Evolutionary conservation across 2,888 invertebrate species (phyloP), one percentile per base, ranked within the genome.

Genomic region (Argyresthia goedartella): DNA sequence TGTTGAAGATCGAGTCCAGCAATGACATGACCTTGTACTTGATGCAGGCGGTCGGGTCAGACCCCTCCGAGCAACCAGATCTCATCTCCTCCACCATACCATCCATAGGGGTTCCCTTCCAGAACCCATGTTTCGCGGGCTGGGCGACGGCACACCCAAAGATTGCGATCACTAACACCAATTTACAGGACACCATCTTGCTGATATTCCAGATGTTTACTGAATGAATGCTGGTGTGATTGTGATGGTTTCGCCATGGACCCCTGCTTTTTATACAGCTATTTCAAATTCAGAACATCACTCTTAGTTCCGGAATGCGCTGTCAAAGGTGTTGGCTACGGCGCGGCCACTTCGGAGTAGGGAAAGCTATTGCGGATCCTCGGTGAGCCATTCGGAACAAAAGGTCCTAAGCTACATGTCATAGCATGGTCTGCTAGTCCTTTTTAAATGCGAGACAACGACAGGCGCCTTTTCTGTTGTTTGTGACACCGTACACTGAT

Each of bases 11-110:
- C 65, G 91, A 91, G 76, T 94, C 93, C 72, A 95, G 81, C 59
- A 94, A 88, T 57, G 91, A 91, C 87, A 95, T 91, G 57, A 94
- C 92, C 73, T 93, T 93, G 87, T 91, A 93, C 77, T 95, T 94
- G 78, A 95, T 91, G 81, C 95, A 95, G 58, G 94, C 91, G 53
- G 94, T 88, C 15, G 93, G 91, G 72, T 94, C 94, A 61, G 91
- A 91, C 61, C 92, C 92, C 63, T 91, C 91, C 43, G 89, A 88
- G 74, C 95, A 95, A 67, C 92, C 91, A 53, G 88, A 88, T 67
- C 91, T 89, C 88, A 93, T 93, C 76, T 93, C 93, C 66, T 92
- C 92, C 49, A 94, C 91, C 81, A 92, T 88, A 52, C 89, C 85
- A 65, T 93, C 92, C 88, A 94, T 89, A 61, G 91, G 88, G 13